Percentiles rank a stretch among this genome's conserved stretches.
These are phyloP conservation scores for Temnothorax rugatulus DNA, from an alignment of 2,888 invertebrate species.

Conservation along the genomic window DNA sequence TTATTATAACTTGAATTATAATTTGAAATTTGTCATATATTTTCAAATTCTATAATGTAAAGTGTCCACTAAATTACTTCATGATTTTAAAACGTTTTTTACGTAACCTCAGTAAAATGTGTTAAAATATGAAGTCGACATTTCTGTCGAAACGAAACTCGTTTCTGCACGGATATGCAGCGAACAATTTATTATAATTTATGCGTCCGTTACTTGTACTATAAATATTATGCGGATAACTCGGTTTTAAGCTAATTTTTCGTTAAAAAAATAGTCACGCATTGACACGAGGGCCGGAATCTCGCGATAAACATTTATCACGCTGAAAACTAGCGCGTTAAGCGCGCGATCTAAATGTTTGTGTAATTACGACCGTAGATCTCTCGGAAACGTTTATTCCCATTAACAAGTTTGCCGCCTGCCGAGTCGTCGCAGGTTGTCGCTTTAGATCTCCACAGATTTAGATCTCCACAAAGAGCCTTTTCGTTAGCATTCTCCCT, in stretches of 20 bases:
- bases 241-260: not conserved
- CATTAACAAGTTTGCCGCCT: slow-evolving; percentile 65
- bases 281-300: not conserved
- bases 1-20: not conserved
- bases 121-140: not conserved
- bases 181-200: not conserved
- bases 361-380: slow-evolving; percentile 64
- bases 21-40: not conserved
- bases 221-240: not conserved
- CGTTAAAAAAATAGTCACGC: slow-evolving; percentile 8
- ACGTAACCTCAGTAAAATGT: not conserved
- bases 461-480: slow-evolving; percentile 64
- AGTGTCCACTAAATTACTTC: not conserved
- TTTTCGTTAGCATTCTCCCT: slow-evolving; percentile 65
- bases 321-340: slow-evolving; percentile 54
- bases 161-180: not conserved
- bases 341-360: slow-evolving; percentile 68
- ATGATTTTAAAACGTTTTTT: not conserved
- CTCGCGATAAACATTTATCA: slow-evolving; percentile 58
- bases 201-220: not conserved
- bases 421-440: slow-evolving; percentile 57
- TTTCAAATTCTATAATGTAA: not conserved
- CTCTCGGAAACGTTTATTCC: slow-evolving; percentile 68
- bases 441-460: slow-evolving; percentile 62
- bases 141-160: not conserved